Conservation (phyloP, 2,888 invertebrate genomes). For the Caenorhabditis sulstoni region DNA sequence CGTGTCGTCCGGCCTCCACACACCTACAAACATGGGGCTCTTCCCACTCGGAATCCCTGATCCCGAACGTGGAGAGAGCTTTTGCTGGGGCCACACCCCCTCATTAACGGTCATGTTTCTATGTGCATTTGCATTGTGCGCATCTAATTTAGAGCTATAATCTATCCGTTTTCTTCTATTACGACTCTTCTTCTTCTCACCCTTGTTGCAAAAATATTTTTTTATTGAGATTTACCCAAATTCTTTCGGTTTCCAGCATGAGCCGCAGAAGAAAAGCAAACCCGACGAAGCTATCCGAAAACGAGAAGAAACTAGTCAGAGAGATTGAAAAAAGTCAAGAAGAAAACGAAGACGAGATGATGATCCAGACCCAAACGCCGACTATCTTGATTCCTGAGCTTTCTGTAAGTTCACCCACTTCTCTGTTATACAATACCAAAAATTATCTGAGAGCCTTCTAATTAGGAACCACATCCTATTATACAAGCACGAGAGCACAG, state of each 20-base stretch:
- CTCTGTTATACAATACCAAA: constrained; percentile 8
- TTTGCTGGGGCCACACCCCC: constrained; percentile 21
- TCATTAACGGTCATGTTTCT: constrained; percentile 63
- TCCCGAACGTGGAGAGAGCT: constrained; percentile 18
- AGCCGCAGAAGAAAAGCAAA: constrained; percentile 77
- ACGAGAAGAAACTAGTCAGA: constrained; percentile 29
- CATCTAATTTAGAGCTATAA: constrained; percentile 57
- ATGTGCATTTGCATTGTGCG: constrained; percentile 60
- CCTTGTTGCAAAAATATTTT: constrained; percentile 2
- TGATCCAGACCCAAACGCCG: constrained; percentile 15
- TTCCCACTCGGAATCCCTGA: constrained; percentile 43
- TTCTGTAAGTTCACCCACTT: constrained; percentile 42
- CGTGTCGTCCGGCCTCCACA: constrained; percentile 9
- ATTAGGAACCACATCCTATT: constrained; percentile 32
- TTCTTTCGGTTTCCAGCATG: constrained; percentile 71
- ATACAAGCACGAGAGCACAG: neutral
- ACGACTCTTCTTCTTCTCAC: constrained; percentile 4
- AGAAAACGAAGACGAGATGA: constrained; percentile 38
- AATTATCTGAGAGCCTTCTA: constrained; percentile 5
- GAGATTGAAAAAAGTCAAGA: constrained; percentile 48
- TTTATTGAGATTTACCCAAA: neutral
- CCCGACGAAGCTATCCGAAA: constrained; percentile 68
- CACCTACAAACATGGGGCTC: constrained; percentile 24
- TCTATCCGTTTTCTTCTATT: constrained; percentile 31
- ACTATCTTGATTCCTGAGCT: constrained; percentile 38